Base-by-base conservation (phyloP, 37 sponge, comb jelly and placozoan genomes). In the Beroe ovata region DNA sequence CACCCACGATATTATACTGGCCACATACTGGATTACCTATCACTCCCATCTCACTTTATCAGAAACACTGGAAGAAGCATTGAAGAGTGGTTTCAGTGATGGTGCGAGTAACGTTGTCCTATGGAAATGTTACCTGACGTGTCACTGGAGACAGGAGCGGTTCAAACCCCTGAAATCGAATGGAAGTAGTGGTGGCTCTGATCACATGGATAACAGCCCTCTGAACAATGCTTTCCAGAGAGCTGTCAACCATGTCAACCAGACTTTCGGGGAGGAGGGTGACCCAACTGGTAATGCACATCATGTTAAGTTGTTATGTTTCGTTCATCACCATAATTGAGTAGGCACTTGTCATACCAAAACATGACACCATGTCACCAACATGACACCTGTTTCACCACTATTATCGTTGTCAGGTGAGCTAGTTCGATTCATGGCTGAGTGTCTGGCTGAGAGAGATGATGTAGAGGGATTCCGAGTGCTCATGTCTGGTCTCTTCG, bases 131-230 rank as follows among this genome's bases (percentile, higher is more conserved):
- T 77, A 77, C 28, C 54, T 77, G 42, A 21, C 25, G 1, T 77
- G 84, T 25, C 84, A 77, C 84, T 77, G 84, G 84, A 38, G 84
- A 41, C 84, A 77, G 84, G 84, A 77, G 28, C 42, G 84, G 54
- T 77, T 77, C 47, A 33, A 77, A 54, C 84, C 84, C 47, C 84
- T 77, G 54, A 77, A 77, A 20, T 32, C 84, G 14, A 77, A 77
- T 29, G 84, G 84, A 8, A 36, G 38, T 40, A 20, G 63, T 23
- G 4, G 22, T 3, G 54, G 11, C 11, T 34, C 11, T 34, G 47
- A 77, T 23, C n/a, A 42, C 14, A 30, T 77, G 22, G 84, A 77
- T 8, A 77, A 77, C 54, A 39, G 38, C 25, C 84, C 84, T 42
- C 84, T 77, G 54, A 77, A 40, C 54, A 0, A 33, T 8, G 84